phyloP scores from a whole-genome alignment of 1,140 invertebrate genomes.

The Adoxophyes honmai region DNA sequence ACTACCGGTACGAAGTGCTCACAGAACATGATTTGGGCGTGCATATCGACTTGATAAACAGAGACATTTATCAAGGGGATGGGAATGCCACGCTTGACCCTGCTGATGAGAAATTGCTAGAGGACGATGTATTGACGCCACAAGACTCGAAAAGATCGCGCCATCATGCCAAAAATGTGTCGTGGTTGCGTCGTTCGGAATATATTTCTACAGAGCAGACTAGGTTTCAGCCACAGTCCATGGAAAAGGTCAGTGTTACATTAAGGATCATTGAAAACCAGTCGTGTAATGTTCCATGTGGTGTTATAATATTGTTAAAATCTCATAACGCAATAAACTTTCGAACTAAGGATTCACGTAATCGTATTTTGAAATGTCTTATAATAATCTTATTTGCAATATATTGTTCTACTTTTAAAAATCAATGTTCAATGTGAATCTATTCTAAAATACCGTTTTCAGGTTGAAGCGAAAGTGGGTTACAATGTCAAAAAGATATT shows the following conservation, averaged over 20 bases:
- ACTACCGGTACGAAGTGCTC: conserved; percentile 97
- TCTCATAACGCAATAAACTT: no score
- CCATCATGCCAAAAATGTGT: conserved; percentile 95
- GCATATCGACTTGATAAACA: conserved; percentile 96
- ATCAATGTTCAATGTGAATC: no score
- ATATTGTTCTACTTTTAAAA: no score
- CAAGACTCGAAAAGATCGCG: conserved; percentile 92
- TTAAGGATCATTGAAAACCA: neutral
- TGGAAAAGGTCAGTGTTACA: conserved; percentile 85
- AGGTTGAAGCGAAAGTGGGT: conserved; percentile 97
- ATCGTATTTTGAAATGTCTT: no score
- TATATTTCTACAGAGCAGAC: conserved; percentile 99
- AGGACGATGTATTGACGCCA: conserved; percentile 93
- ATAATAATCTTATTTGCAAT: no score
- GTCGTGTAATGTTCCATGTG: neutral
- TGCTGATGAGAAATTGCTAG: conserved; percentile 94
- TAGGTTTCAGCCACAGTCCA: conserved; percentile 95
- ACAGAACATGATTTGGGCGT: conserved; percentile 98
- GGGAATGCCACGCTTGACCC: conserved; percentile 86
- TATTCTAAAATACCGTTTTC: conserved; percentile 20
- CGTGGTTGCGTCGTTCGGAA: conserved; percentile 98
- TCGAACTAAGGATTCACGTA: no score
- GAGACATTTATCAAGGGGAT: conserved; percentile 93
- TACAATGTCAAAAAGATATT: conserved; percentile 98
- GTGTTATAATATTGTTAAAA: no score